These are phyloP conservation scores for Xanthia icteritia DNA, from an alignment of 2,888 invertebrate species.

Conservation along the genomic window DNA sequence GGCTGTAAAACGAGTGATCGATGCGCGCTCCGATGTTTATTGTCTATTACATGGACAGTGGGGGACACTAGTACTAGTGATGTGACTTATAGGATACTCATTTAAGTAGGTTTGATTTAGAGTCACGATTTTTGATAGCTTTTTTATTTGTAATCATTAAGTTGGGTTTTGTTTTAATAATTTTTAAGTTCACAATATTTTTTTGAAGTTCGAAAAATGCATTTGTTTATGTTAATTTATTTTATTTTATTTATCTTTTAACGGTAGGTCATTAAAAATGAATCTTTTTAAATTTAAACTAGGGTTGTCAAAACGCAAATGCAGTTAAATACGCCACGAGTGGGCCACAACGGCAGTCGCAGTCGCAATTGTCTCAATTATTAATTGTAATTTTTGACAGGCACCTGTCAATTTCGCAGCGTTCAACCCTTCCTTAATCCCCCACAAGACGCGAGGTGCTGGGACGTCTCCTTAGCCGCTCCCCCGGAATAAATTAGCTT, in stretches of 20 bases:
- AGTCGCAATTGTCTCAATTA: constrained; percentile 86
- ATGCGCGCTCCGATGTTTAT: constrained; percentile 82
- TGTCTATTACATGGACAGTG: constrained; percentile 77
- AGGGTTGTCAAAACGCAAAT: constrained; percentile 45
- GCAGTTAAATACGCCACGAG: constrained; percentile 56
- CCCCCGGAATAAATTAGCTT: constrained; percentile 94
- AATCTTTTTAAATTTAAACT: constrained; percentile 33
- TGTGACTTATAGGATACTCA: constrained; percentile 52
- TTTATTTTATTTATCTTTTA: background rate
- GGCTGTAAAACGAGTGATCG: constrained; percentile 87
- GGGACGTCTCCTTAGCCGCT: constrained; percentile 86
- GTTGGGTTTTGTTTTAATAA: background rate
- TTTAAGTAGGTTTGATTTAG: constrained; percentile 49
- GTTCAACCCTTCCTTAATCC: constrained; percentile 89
- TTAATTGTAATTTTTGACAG: constrained; percentile 91
- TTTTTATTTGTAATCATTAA: background rate
- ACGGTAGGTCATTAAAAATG: background rate
- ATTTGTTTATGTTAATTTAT: background rate
- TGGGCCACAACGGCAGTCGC: constrained; percentile 67
- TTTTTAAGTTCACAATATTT: background rate
- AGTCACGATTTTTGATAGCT: background rate
- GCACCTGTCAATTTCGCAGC: constrained; percentile 90
- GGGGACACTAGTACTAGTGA: constrained; percentile 71
- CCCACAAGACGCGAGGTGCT: constrained; percentile 88
- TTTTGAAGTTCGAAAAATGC: background rate